Evolutionary conservation across 2,797 vertebrate genomes (phyloP).

Genomic region (Anguilla anguilla): DNA sequence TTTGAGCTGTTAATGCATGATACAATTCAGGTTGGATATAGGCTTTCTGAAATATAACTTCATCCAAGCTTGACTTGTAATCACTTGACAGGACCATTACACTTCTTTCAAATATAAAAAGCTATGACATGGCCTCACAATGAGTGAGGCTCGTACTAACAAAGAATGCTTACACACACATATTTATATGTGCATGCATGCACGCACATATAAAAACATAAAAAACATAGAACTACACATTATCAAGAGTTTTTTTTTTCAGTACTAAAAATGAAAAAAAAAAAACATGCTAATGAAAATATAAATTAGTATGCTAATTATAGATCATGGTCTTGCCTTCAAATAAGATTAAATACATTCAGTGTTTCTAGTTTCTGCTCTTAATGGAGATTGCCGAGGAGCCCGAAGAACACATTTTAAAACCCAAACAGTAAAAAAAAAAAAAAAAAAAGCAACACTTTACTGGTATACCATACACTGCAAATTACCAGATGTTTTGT

Average conservation of each 20-base stretch:
- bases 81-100: conserved; percentile 23
- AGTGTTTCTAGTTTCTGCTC: neutral
- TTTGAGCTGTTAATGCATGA: conserved; percentile 26
- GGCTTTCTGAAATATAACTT: neutral
- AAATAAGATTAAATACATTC: neutral
- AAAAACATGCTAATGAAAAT: neutral
- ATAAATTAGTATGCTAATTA: neutral
- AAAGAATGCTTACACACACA: neutral
- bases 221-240: too few species aligned
- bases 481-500: neutral
- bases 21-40: neutral
- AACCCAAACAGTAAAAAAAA: neutral
- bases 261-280: too few species aligned
- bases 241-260: neutral
- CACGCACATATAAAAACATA: too few species aligned
- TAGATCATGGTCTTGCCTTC: neutral
- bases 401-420: neutral
- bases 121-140: conserved; percentile 49
- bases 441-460: neutral
- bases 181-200: neutral
- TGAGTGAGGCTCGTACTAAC: conserved; percentile 32
- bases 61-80: conserved; percentile 3
- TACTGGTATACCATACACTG: neutral
- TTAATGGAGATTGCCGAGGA: neutral
- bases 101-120: conserved; percentile 34